Conservation (phyloP, 2,113 vertebrate species). For the Mellivora capensis region DNA sequence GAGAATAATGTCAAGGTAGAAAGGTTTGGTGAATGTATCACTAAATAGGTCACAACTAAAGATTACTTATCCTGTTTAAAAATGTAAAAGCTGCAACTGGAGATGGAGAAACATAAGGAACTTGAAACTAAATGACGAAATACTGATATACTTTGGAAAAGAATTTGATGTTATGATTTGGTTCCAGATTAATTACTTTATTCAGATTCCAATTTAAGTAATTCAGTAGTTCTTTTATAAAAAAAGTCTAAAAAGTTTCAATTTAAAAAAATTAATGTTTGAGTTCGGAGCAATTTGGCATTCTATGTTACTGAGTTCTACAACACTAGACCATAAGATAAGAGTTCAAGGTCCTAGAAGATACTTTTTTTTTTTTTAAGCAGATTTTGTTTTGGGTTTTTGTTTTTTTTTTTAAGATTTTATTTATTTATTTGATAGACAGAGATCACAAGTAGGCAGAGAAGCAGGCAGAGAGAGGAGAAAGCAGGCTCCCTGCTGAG, state of each 20-base stretch:
- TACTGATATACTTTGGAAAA: constrained; percentile 50
- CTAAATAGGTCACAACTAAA: constrained; percentile 58
- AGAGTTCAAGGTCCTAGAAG: background rate
- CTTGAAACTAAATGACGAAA: constrained; percentile 60
- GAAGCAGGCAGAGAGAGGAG: too few relatives aligned
- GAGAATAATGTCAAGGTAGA: background rate
- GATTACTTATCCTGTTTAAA: constrained; percentile 66
- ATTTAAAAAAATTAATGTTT: background rate
- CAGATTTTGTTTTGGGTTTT: too few relatives aligned
- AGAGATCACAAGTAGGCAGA: too few relatives aligned
- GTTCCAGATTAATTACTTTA: constrained; percentile 43
- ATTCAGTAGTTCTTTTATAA: background rate
- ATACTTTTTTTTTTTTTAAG: background rate
- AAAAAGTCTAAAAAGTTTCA: background rate
- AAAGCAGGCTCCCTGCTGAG: too few relatives aligned
- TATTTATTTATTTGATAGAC: too few relatives aligned
- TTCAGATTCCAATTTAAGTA: constrained; percentile 17
- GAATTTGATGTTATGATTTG: constrained; percentile 62
- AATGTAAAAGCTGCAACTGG: constrained; percentile 69
- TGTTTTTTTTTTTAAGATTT: too few relatives aligned
- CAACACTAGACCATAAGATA: background rate
- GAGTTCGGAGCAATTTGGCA: background rate
- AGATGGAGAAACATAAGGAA: constrained; percentile 55
- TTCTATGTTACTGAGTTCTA: background rate
- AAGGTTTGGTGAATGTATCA: constrained; percentile 19